Percentiles rank a stretch among this genome's conserved stretches.
These are phyloP conservation scores for Rhaphigaster nebulosa DNA, from an alignment of 2,888 invertebrate genomes.

Conservation along the genomic window DNA sequence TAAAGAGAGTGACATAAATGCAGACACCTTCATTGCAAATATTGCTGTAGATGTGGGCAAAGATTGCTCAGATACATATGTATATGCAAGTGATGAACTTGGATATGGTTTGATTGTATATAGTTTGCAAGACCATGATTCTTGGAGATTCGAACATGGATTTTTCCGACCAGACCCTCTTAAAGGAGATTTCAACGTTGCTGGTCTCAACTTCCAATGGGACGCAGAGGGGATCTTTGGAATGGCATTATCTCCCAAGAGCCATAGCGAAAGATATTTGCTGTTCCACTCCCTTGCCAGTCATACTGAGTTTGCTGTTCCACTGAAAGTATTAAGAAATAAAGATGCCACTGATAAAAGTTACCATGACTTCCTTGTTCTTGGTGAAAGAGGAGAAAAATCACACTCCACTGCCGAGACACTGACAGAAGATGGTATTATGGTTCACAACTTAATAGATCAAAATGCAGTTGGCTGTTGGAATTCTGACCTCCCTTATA, in stretches of 20 bases:
- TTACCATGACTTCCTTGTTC: constrained; percentile 74
- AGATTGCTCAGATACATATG: constrained; percentile 82
- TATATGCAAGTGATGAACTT: constrained; percentile 86
- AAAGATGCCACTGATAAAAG: constrained; percentile 74
- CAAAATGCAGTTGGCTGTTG: constrained; percentile 88
- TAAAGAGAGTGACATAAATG: constrained; percentile 78
- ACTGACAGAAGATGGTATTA: constrained; percentile 72
- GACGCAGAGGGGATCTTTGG: constrained; percentile 86
- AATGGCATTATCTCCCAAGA: constrained; percentile 78
- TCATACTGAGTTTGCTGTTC: constrained; percentile 83
- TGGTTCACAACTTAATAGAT: constrained; percentile 84
- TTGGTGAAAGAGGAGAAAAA: constrained; percentile 75
- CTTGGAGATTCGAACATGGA: constrained; percentile 85
- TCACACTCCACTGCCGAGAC: constrained; percentile 81
- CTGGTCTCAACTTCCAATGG: constrained; percentile 86
- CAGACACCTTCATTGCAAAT: constrained; percentile 87
- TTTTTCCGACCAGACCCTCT: constrained; percentile 87
- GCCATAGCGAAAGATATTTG: constrained; percentile 77
- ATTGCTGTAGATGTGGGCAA: constrained; percentile 84
- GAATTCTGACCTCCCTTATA: constrained; percentile 78
- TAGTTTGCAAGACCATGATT: constrained; percentile 81
- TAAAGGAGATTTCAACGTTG: constrained; percentile 66
- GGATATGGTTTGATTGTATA: constrained; percentile 86
- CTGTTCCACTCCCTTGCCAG: constrained; percentile 86
- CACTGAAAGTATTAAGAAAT: constrained; percentile 80